A percentile compares a stretch with the other conserved stretches of the same genome.
phyloP scores from a whole-genome alignment of 2,888 invertebrate genomes.

The Thecophora atra region DNA sequence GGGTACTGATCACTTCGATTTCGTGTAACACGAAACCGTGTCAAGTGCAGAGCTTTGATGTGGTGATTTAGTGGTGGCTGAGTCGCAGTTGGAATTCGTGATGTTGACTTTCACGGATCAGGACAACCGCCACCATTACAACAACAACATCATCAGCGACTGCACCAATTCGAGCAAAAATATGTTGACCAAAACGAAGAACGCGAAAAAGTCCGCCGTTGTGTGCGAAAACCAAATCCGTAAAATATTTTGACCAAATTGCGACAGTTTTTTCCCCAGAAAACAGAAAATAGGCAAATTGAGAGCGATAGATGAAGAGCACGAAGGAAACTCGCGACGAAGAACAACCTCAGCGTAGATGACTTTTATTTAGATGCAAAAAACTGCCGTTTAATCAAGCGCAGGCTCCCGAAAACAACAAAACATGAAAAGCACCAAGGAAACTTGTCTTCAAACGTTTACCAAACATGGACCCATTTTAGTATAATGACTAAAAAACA shows the following conservation, averaged over 20 bases:
- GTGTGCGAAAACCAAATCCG: background rate
- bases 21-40: background rate
- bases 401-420: background rate
- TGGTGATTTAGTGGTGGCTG: background rate
- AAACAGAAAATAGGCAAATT: background rate
- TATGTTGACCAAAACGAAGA: slow-evolving; percentile 23
- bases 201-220: background rate
- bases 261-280: background rate
- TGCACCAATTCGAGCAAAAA: slow-evolving; percentile 9
- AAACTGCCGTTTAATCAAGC: slow-evolving; percentile 21
- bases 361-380: slow-evolving; percentile 6
- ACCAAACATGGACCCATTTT: background rate
- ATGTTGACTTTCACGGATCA: background rate
- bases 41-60: slow-evolving; percentile 13
- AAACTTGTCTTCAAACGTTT: background rate
- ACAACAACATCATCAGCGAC: background rate
- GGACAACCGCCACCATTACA: background rate
- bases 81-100: background rate
- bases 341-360: background rate
- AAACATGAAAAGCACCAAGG: background rate
- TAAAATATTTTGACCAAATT: background rate
- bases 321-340: background rate
- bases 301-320: background rate
- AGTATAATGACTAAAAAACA: too few species aligned
- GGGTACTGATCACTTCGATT: too few species aligned